phyloP scores from a whole-genome alignment of 37 sponge, comb jelly and placozoan species.

The Chondrosia reniformis region DNA sequence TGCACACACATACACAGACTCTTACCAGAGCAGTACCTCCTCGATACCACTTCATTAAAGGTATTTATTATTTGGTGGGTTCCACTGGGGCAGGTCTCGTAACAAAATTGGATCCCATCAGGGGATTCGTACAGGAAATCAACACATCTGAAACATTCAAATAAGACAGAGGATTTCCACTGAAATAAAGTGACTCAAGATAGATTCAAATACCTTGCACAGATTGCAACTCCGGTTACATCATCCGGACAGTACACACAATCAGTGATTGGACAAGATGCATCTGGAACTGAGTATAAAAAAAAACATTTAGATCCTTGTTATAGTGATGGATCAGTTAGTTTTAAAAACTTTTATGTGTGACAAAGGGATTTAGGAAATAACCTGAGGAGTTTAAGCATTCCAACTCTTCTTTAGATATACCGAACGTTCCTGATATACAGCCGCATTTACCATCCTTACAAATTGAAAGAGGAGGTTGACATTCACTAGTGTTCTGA shows the following conservation, averaged over 20 bases:
- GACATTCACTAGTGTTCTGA: no score
- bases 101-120: not conserved
- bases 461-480: not conserved
- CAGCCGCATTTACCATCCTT: slow-evolving; percentile 27
- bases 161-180: not conserved
- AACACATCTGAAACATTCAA: not conserved
- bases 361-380: not conserved
- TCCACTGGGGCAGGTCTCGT: not conserved
- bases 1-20: not conserved
- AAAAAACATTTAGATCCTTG: no score
- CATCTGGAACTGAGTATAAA: slow-evolving; percentile 33
- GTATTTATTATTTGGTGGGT: not conserved
- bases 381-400: slow-evolving; percentile 21
- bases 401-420: slow-evolving; percentile 27
- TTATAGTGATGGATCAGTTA: not conserved
- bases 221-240: no score
- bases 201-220: not conserved
- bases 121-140: slow-evolving; percentile 2
- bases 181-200: not conserved
- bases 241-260: slow-evolving; percentile 46
- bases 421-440: slow-evolving; percentile 22
- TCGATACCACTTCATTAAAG: not conserved
- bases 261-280: not conserved
- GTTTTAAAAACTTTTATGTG: not conserved
- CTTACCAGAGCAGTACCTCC: not conserved